phyloP scores from a whole-genome alignment of 35 echinoderm and acorn worm species.

The Hemicentrotus pulcherrimus region DNA sequence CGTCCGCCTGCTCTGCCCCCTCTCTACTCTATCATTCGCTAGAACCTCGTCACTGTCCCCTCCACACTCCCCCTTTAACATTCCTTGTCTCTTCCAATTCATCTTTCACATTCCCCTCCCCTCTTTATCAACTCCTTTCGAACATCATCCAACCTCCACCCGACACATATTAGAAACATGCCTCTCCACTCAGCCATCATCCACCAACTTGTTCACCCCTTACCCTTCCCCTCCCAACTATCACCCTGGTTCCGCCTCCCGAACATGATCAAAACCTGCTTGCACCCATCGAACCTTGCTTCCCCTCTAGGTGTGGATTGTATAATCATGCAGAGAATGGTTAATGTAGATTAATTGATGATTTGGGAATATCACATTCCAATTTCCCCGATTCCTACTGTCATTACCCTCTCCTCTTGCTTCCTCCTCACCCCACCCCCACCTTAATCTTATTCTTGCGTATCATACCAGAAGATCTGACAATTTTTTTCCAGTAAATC shows the following conservation, averaged over 20 bases:
- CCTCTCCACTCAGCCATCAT: too few species aligned
- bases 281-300: not conserved
- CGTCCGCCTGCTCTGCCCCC: not conserved
- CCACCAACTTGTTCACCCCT: not conserved
- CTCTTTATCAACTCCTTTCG: too few species aligned
- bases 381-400: not conserved
- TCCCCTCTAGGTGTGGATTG: not conserved
- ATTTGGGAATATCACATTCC: constrained; percentile 39
- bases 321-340: not conserved
- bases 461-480: too few species aligned
- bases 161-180: too few species aligned
- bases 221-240: not conserved
- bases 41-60: too few species aligned
- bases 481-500: too few species aligned
- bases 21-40: too few species aligned
- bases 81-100: too few species aligned
- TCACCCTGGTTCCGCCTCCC: not conserved
- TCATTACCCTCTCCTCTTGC: not conserved
- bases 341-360: constrained; percentile 36
- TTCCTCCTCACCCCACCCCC: not conserved
- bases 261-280: not conserved
- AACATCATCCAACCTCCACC: too few species aligned
- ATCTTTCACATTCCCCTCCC: too few species aligned
- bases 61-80: too few species aligned
- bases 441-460: too few species aligned